Evolutionary conservation across 1,140 invertebrate species (phyloP).

Genomic region (Drosophila elegans): DNA sequence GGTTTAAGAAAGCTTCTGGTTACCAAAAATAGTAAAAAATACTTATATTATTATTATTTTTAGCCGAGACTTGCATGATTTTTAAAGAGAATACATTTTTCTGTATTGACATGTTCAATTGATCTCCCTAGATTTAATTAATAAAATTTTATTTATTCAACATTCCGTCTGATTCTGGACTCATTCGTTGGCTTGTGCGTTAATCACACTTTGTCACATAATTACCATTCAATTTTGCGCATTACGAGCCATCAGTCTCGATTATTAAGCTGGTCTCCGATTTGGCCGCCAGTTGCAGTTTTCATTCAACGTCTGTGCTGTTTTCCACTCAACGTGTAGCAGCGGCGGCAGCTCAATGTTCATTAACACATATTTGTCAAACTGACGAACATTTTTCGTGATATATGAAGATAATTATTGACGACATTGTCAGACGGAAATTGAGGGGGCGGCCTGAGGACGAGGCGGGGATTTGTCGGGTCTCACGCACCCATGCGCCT

Average conservation of each 20-base stretch:
- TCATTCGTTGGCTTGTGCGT: slow-evolving; percentile 19
- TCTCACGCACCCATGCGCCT: slow-evolving; percentile 29
- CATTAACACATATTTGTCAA: slow-evolving; percentile 72
- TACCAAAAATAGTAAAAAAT: too few species aligned
- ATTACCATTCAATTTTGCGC: slow-evolving; percentile 49
- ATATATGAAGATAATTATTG: slow-evolving; percentile 78
- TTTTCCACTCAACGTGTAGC: slow-evolving; percentile 21
- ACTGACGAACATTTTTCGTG: slow-evolving; percentile 59
- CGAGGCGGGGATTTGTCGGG: slow-evolving; percentile 4
- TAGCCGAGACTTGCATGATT: too few species aligned
- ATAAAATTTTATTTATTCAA: not conserved
- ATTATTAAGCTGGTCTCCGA: slow-evolving; percentile 49
- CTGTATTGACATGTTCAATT: too few species aligned
- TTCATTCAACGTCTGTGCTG: slow-evolving; percentile 17
- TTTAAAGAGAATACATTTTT: too few species aligned
- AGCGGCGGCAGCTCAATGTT: slow-evolving; percentile 15
- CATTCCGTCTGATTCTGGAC: not conserved
- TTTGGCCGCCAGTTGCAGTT: slow-evolving; percentile 41
- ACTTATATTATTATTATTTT: too few species aligned
- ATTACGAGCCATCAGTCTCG: slow-evolving; percentile 56
- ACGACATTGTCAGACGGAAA: slow-evolving; percentile 56
- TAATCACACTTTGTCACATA: slow-evolving; percentile 33
- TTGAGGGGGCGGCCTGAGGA: not conserved
- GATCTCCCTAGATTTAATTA: not conserved
- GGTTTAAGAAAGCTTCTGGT: too few species aligned